Base-by-base conservation (phyloP, 2,888 invertebrate species). In the Laothoe populi region DNA sequence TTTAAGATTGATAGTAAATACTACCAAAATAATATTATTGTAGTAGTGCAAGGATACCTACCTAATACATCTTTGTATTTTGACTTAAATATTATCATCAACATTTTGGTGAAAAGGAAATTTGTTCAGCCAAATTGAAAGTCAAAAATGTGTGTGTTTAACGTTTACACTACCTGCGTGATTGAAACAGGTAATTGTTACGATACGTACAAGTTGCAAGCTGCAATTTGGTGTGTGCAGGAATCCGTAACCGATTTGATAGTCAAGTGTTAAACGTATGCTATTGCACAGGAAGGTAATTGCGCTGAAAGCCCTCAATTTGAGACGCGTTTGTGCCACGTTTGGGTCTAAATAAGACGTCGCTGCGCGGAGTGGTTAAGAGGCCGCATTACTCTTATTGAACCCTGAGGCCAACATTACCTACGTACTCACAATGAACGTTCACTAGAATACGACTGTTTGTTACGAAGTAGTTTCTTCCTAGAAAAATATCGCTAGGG, bases 261-360 rank as follows among this genome's bases (percentile, higher is more conserved):
- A 82, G 84, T 78, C 70, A 81, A 81, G 82, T 84, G 84, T 83
- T 88, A 87, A 88, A 83, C 84, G 84, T 53, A 19, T 75, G 76
- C 72, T 71, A 74, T 79, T 75, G 82, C 78, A 83, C 70, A 84
- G 78, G 75, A 71, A 77, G 81, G 86, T 87, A 87, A 90, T 88
- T 90, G 87, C 82, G 84, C 78, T 88, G 90, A 91, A 90, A 90
- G 84, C 86, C 87, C 81, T 85, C 90, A 90, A 91, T 92, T 92
- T 90, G 79, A 83, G 77, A 74, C 79, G 82, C 77, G 81, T 86
- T 87, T 84, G 83, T 75, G 75, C 83, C 84, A 82, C 80, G 82
- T 88, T 87, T 86, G 86, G 83, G 70, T 79, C 86, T 91, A 89
- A 92, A 90, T 92, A 90, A 92, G 92, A 92, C 89, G 90, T 92